Evolutionary conservation across 1,140 invertebrate genomes (phyloP), one percentile per base, ranked within the genome.

Genomic region (Diorhabda sublineata): DNA sequence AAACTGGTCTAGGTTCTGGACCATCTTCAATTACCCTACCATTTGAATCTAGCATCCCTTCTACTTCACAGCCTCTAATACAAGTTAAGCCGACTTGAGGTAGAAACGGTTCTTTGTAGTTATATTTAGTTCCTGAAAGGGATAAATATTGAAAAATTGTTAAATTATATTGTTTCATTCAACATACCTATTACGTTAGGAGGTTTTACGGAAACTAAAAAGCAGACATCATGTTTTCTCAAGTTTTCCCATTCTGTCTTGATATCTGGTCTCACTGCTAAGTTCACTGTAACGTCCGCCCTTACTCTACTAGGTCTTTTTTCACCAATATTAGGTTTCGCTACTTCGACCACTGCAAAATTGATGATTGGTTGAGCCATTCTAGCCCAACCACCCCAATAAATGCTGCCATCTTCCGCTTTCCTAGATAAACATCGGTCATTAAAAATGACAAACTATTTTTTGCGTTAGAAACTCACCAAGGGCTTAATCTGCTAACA

Each of bases 21-120:
- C 93, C 95, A 83, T 99, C 98, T 82, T 99, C 98, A 66, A 99
- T 97, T 2, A 99, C 92, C 72, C 96, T 88, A 0, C 98, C 98
- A 73, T 94, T 93, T 26, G 90, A 90, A 81, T 99, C 97, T n/a
- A 99, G 81, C 93, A 99, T 96, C 9, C 98, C 98, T 83, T 99
- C 97, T 42, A 99, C 90, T 83, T 99, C 98, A 84, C 98, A 99
- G 0, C 98, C 98, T 56, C 98, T 85, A 0, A 99, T 95, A 79
- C 90, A 94, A 1, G 89, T 87, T 60, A 99, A 84, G 2, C 97
- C 96, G 52, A 97, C 93, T 86, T 98, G 94, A 2, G 92, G 89
- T 59, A 95, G 86, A 79, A 98, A 97, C 5, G 93, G 90, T 59
- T 91, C 83, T 71, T 91, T 89, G 71, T 90, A 88, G 77, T 92